phyloP scores from a whole-genome alignment of 2,113 vertebrate genomes.

The Indicator maculatus region DNA sequence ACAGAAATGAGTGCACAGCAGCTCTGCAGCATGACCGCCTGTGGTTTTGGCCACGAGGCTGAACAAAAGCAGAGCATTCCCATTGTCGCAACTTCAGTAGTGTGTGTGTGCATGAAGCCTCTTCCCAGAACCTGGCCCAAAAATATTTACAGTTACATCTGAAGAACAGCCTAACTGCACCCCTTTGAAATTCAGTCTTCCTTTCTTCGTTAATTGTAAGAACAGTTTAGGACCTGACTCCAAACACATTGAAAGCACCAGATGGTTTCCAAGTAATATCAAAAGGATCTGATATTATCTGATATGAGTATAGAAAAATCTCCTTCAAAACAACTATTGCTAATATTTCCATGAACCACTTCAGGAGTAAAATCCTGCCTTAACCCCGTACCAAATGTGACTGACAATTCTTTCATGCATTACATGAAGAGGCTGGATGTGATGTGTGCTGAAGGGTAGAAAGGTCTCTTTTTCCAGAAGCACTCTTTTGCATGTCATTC shows the following conservation, averaged over 20 bases:
- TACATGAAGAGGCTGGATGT: neutral
- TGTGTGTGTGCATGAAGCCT: neutral
- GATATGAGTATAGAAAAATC: neutral
- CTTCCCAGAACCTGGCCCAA: neutral
- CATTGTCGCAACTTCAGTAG: neutral
- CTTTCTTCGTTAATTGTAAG: neutral
- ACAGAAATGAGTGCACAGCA: neutral
- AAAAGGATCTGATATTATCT: neutral
- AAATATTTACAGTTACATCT: neutral
- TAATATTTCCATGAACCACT: neutral
- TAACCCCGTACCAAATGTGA: neutral
- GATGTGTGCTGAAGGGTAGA: neutral
- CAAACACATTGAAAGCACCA: neutral
- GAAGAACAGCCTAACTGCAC: neutral
- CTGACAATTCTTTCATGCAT: neutral
- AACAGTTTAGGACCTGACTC: neutral
- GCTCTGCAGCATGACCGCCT: neutral
- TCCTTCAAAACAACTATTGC: neutral
- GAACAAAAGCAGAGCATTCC: neutral
- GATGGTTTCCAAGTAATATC: neutral
- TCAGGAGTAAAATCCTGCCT: neutral
- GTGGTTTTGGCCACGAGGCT: neutral
- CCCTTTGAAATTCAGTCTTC: neutral
- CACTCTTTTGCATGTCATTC: neutral
- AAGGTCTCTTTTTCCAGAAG: neutral